Conservation (phyloP, 2,113 vertebrate species). For the Hyperopisus bebe region DNA sequence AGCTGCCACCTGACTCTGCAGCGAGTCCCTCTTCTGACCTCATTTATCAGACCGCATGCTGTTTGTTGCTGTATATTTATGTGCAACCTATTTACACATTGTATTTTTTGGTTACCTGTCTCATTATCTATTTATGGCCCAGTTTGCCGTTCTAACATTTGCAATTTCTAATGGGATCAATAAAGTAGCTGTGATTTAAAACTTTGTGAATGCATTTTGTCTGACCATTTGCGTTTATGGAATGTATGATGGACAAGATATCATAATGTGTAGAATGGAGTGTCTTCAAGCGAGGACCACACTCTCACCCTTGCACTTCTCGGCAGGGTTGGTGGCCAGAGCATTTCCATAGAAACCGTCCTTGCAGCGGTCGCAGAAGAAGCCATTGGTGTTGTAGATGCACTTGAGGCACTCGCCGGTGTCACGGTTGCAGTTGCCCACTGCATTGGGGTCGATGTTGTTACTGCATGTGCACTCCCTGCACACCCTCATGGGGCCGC, state of each 20-base stretch:
- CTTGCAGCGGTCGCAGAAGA: constrained; percentile 81
- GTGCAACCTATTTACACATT: not conserved
- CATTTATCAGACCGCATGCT: not conserved
- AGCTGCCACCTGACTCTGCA: not conserved
- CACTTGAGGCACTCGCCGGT: constrained; percentile 86
- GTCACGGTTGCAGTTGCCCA: constrained; percentile 75
- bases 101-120: not conserved
- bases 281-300: too few relatives aligned
- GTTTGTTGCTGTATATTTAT: not conserved
- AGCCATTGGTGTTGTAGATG: constrained; percentile 77
- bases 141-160: not conserved
- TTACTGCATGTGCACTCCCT: constrained; percentile 81
- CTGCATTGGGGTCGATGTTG: constrained; percentile 83
- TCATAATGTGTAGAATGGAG: not conserved
- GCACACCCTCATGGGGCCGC: constrained; percentile 64
- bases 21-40: not conserved
- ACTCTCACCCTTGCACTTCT: constrained; percentile 78
- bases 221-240: too few relatives aligned
- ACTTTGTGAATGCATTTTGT: not conserved
- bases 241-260: not conserved
- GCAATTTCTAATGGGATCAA: not conserved
- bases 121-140: not conserved
- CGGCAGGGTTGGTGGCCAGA: constrained; percentile 56
- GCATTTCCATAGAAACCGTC: constrained; percentile 80
- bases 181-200: not conserved